Percentiles rank a stretch among this genome's conserved stretches.
Evolutionary conservation across 2,797 vertebrate genomes (phyloP).

Genomic region (Eidolon dupreanum): DNA sequence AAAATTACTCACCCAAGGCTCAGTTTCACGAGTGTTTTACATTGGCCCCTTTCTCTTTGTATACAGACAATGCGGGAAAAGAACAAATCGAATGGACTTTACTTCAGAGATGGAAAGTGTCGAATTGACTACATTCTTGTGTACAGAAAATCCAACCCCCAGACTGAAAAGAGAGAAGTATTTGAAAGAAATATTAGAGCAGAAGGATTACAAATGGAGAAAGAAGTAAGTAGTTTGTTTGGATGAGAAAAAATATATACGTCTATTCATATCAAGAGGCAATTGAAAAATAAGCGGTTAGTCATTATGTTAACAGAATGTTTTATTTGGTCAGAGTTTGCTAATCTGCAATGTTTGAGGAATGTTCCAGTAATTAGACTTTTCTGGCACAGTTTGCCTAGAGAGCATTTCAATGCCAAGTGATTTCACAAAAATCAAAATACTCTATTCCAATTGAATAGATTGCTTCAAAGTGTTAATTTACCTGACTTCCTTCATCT

Average conservation of each 20-base stretch:
- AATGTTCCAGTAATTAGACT: background rate
- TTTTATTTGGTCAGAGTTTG: conserved; percentile 28
- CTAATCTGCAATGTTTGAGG: background rate
- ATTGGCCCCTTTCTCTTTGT: conserved; percentile 66
- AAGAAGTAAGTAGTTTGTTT: conserved; percentile 88
- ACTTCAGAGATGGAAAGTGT: conserved; percentile 94
- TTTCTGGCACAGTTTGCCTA: background rate
- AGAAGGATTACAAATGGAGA: conserved; percentile 95
- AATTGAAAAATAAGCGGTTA: background rate
- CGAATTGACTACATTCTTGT: conserved; percentile 96
- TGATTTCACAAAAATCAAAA: background rate
- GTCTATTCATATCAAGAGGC: background rate
- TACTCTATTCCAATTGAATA: background rate
- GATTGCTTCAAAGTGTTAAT: background rate
- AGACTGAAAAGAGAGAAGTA: conserved; percentile 94
- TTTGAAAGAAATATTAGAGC: conserved; percentile 96
- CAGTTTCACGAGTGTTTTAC: background rate
- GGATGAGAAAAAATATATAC: conserved; percentile 7
- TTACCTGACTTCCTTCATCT: background rate
- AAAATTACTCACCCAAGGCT: background rate
- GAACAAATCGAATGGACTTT: conserved; percentile 90
- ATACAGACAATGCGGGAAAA: conserved; percentile 86
- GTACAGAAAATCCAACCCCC: conserved; percentile 92
- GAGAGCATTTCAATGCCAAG: conserved; percentile 6
- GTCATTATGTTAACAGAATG: background rate